phyloP scores from a whole-genome alignment of 1,140 invertebrate genomes.

The Drosophila ercepeae region DNA sequence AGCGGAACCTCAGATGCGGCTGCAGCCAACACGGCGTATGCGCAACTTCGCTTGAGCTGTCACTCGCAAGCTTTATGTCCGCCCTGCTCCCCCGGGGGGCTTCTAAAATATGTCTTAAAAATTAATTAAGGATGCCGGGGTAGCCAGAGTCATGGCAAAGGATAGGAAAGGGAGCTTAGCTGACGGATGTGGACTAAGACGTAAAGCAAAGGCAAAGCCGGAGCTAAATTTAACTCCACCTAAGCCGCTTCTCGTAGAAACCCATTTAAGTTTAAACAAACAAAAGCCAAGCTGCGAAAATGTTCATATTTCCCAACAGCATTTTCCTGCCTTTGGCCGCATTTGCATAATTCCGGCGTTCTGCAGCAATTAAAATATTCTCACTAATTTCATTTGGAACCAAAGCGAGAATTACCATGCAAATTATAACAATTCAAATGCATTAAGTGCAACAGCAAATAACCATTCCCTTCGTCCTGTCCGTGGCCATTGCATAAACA shows the following conservation, averaged over 20 bases:
- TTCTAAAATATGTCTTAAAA: slow-evolving; percentile 56
- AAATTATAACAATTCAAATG: slow-evolving; percentile 54
- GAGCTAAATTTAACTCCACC: slow-evolving; percentile 25
- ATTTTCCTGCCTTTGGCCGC: slow-evolving; percentile 8
- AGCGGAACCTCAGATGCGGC: slow-evolving; percentile 12
- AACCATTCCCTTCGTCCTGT: slow-evolving; percentile 1
- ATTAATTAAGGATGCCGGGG: slow-evolving; percentile 57
- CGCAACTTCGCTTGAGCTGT: slow-evolving; percentile 38
- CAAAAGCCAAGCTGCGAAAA: slow-evolving; percentile 2
- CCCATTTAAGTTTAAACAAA: slow-evolving; percentile 21
- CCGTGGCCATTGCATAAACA: slow-evolving; percentile 9
- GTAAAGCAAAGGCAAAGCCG: neutral
- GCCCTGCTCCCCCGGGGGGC: neutral
- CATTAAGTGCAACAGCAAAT: slow-evolving; percentile 54
- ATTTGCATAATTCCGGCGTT: slow-evolving; percentile 31
- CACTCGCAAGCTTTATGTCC: slow-evolving; percentile 23
- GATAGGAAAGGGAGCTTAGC: slow-evolving; percentile 22
- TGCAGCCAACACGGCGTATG: slow-evolving; percentile 42
- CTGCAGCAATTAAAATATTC: slow-evolving; percentile 68
- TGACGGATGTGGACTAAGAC: slow-evolving; percentile 20
- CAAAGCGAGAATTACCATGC: slow-evolving; percentile 47
- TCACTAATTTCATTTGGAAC: slow-evolving; percentile 43
- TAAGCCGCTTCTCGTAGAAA: slow-evolving; percentile 2
- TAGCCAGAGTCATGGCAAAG: neutral
- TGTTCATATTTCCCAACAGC: slow-evolving; percentile 31